These are phyloP conservation scores for Odontocolon sp. DNA, from an alignment of 2,888 invertebrate species.

Conservation along the genomic window DNA sequence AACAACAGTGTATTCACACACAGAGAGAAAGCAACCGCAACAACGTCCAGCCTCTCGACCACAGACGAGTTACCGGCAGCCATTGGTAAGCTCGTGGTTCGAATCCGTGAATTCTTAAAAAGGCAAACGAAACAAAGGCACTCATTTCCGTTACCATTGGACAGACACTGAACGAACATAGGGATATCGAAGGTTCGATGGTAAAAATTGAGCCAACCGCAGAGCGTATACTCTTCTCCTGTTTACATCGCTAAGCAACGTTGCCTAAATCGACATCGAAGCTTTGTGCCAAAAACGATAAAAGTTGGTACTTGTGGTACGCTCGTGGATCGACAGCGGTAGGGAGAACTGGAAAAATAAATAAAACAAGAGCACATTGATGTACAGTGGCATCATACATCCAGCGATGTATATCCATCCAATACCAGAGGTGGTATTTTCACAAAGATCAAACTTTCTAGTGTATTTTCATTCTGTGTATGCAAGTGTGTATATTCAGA, in stretches of 20 bases:
- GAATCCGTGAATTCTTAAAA: conserved; percentile 70
- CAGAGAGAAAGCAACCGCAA: conserved; percentile 51
- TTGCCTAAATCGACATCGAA: conserved; percentile 60
- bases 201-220: conserved; percentile 58
- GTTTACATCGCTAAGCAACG: conserved; percentile 60
- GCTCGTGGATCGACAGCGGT: conserved; percentile 54
- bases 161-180: not conserved
- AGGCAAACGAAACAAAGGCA: conserved; percentile 56
- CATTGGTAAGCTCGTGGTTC: conserved; percentile 64
- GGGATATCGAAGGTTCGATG: conserved; percentile 48
- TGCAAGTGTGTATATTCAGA: not conserved
- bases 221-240: conserved; percentile 22
- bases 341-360: conserved; percentile 19
- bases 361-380: conserved; percentile 43
- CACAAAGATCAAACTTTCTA: conserved; percentile 25
- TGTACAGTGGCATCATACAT: conserved; percentile 23
- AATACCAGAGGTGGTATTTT: conserved; percentile 12
- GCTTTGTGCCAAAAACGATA: conserved; percentile 62
- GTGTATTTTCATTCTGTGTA: conserved; percentile 1
- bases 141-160: conserved; percentile 37
- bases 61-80: conserved; percentile 6
- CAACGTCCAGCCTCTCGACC: conserved; percentile 31
- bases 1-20: conserved; percentile 2
- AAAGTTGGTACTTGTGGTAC: conserved; percentile 56
- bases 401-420: not conserved